Evolutionary conservation across 1,140 invertebrate species (phyloP), one percentile per base, ranked within the genome.

Genomic region (Caerostris darwini): DNA sequence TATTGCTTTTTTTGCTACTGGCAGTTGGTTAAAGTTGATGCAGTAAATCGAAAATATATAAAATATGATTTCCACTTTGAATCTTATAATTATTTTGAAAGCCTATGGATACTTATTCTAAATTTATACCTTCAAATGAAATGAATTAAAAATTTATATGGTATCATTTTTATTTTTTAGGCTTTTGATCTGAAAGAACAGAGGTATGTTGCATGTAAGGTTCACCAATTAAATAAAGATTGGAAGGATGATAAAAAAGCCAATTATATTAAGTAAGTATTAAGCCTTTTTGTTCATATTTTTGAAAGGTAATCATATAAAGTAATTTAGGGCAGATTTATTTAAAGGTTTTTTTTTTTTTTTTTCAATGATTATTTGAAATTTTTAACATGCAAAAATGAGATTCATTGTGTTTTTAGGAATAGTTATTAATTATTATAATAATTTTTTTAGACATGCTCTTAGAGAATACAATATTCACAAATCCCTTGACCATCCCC

Each of bases 181-280:
- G 99, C 99, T 95, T 99, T 99, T 97, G 99, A 99, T 96, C 95
- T 97, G 95, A 99, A 99, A 96, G 99, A 99, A 96, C 99, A 99
- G 96, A 97, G 99, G 95, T 99, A 99, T 97, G 99, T 99, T 89
- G 99, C 99, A 94, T 99, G 99, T 97, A 99, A 99, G 97, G 99
- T 99, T 95, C 99, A 99, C 96, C 99, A 99, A 97, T 97, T 99
- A 95, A 99, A 99, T 96, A 99, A 99, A 97, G 99, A 99, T 97
- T 99, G 99, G 99, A 99, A 99, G 97, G 99, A 99, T 96, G 99
- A 99, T 96, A 99, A 99, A 97, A 99, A 99, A 97, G 99, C 99
- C 96, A 99, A 99, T 97, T 99, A 99, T 97, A 99, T 99, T 96
- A 99, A 99, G 94, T 93, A 12, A 94, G 92, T 82, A 14, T n/a